Base-by-base conservation (phyloP, 2,888 invertebrate genomes). In the Drosophila anomalata region DNA sequence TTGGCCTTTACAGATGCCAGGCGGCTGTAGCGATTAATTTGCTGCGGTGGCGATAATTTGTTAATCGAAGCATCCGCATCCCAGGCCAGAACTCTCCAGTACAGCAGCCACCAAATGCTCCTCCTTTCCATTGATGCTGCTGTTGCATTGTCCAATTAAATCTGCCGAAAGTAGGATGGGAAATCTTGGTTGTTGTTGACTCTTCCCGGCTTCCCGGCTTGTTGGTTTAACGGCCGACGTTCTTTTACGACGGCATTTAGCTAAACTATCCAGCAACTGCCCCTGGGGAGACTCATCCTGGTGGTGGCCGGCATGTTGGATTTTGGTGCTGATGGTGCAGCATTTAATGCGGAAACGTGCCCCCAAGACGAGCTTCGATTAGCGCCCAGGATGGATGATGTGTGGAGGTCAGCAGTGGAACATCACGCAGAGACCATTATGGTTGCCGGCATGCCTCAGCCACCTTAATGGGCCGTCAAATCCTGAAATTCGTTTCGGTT, bases 161-260 rank as follows among this genome's bases (percentile, higher is more conserved):
- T 50, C 26, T 20, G 58, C 60, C 54, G 50, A 87, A 87, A 73
- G 76, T 87, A 86, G 88, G 84, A 74, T 88, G 84, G 66, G 83
- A 76, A 73, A 53, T 46, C 17, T 29, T 39, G 14, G 47, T 29
- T 48, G 17, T 29, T 48, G 17, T 39, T 22, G 62, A 24, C 39
- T 46, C 24, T 31, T 22, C 17, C 1, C 17, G 17, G 68, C 47
- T 33, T 22, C 4, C 29, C 48, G 22, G 44, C 44, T 62, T 55
- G 62, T 26, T 69, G 54, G 69, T 56, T 80, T 77, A 59, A 71
- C 71, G 66, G 78, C 50, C 68, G 54, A 48, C 51, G 39, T 57
- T 66, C 63, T 59, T 82, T 82, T 88, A 86, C 87, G 82, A 88
- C 65, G 46, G 75, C 82, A 82, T 82, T 82, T 86, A 82, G 88